Percentiles rank a stretch among this genome's conserved stretches.
These are phyloP conservation scores for Sinhomidia bicolor DNA, from an alignment of 2,888 invertebrate genomes.

Conservation along the genomic window DNA sequence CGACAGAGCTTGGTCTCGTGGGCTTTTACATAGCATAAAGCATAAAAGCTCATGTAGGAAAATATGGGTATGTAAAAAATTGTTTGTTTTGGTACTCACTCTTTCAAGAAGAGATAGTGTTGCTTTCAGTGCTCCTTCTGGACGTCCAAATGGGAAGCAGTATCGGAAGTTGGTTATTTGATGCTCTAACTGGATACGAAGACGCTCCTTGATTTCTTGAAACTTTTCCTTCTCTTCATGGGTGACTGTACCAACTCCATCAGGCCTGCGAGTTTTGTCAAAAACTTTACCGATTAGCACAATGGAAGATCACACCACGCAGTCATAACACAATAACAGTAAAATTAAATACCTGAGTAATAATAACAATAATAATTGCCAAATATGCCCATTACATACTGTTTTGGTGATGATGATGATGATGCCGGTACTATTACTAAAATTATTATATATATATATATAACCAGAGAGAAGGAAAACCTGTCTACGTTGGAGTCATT, in stretches of 20 bases:
- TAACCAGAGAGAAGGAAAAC: not conserved
- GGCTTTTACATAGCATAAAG: no score
- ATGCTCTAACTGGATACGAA: slow-evolving; percentile 95
- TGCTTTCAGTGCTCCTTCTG: slow-evolving; percentile 98
- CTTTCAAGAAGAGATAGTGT: slow-evolving; percentile 97
- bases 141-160: slow-evolving; percentile 99
- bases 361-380: not conserved
- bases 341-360: not conserved
- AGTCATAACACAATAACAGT: not conserved
- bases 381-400: slow-evolving; percentile 75
- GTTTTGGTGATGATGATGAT: not conserved
- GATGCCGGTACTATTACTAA: no score
- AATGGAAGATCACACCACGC: slow-evolving; percentile 58
- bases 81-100: no score
- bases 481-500: not conserved
- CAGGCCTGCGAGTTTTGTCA: slow-evolving; percentile 87
- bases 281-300: slow-evolving; percentile 45
- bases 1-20: no score
- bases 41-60: no score
- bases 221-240: slow-evolving; percentile 99
- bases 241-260: slow-evolving; percentile 99
- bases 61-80: no score
- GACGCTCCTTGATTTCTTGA: slow-evolving; percentile 97
- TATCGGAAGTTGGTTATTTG: slow-evolving; percentile 99
- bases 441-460: no score